Conservation (phyloP, 2,797 vertebrate genomes). For the Xiphophorus birchmanni region DNA sequence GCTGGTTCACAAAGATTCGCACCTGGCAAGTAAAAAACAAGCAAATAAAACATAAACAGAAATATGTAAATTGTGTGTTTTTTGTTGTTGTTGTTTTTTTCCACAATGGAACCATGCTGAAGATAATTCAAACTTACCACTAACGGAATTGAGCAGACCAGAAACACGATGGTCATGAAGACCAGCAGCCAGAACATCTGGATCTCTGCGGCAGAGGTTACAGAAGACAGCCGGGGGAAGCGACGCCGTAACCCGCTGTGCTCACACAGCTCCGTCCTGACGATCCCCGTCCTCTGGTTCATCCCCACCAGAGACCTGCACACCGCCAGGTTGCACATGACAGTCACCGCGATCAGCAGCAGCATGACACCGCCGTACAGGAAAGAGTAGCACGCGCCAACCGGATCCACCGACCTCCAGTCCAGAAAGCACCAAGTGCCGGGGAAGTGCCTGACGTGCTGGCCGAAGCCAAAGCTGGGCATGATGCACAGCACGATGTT, state of each 20-base stretch:
- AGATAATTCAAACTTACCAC: constrained; percentile 72
- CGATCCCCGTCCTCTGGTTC: constrained; percentile 78
- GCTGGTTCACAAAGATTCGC: constrained; percentile 83
- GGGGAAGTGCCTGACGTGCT: constrained; percentile 78
- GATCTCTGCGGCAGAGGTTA: constrained; percentile 81
- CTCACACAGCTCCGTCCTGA: constrained; percentile 72
- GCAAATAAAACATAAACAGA: background rate
- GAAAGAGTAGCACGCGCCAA: constrained; percentile 81
- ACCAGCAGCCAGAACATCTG: constrained; percentile 86
- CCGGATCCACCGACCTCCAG: constrained; percentile 79
- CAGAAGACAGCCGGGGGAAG: constrained; percentile 76
- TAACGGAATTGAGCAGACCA: constrained; percentile 84
- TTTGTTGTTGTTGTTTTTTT: background rate
- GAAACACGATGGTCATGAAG: constrained; percentile 84
- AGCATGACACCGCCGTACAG: constrained; percentile 83
- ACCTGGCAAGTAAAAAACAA: constrained; percentile 67
- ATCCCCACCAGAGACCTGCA: constrained; percentile 83
- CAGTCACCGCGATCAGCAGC: constrained; percentile 78
- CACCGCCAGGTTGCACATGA: constrained; percentile 82
- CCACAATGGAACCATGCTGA: background rate
- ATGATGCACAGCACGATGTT: constrained; percentile 80
- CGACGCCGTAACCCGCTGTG: constrained; percentile 73
- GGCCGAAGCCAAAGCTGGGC: constrained; percentile 84
- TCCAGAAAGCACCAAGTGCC: constrained; percentile 86
- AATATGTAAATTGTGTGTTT: background rate